Percentiles rank a stretch among this genome's conserved stretches.
Evolutionary conservation across 2,113 vertebrate genomes (phyloP).

Genomic region (Prionailurus bengalensis): DNA sequence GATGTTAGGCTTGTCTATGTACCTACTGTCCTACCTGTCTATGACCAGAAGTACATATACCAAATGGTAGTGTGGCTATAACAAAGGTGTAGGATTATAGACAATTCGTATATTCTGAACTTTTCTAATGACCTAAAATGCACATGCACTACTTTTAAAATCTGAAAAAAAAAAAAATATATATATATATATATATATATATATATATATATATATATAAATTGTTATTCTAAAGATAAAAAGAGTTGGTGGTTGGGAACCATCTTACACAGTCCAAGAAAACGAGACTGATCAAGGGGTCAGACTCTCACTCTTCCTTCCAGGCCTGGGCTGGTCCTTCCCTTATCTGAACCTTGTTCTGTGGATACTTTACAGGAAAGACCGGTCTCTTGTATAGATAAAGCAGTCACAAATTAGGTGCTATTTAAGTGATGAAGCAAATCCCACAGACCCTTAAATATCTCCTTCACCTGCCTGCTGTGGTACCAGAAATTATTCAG

Average conservation of each 20-base stretch:
- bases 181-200: no score
- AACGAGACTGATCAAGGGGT: neutral
- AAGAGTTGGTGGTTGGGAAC: neutral
- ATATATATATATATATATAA: neutral
- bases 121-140: constrained; percentile 35
- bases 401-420: neutral
- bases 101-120: neutral
- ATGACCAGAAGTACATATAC: neutral
- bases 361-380: neutral
- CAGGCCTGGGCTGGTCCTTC: neutral
- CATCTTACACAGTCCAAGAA: neutral
- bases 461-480: neutral
- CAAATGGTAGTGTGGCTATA: neutral
- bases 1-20: neutral
- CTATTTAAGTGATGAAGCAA: neutral
- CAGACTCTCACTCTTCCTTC: neutral
- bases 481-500: neutral
- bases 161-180: neutral
- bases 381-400: neutral
- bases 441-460: neutral
- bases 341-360: neutral
- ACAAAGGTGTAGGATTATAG: neutral
- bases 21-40: neutral
- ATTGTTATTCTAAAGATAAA: neutral
- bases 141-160: neutral